Evolutionary conservation across 2,113 vertebrate species (phyloP).

Genomic region (Fregetta grallaria): DNA sequence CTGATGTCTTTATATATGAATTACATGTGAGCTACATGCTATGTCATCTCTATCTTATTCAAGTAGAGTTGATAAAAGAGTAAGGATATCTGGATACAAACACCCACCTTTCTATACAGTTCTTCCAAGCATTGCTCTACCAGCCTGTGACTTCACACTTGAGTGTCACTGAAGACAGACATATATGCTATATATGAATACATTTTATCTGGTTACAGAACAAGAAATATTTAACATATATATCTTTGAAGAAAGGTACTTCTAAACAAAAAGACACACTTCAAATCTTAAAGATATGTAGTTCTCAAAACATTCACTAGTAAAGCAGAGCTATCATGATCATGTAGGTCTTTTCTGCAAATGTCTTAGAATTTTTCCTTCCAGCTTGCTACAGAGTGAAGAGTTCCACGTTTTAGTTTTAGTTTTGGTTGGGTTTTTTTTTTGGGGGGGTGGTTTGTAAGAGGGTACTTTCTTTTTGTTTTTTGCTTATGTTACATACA

Average conservation of each 20-base stretch:
- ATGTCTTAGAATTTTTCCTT: neutral
- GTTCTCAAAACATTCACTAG: neutral
- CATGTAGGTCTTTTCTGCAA: neutral
- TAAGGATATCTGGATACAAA: neutral
- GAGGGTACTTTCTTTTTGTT: no score
- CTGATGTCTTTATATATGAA: neutral
- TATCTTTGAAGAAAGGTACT: neutral
- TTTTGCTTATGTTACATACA: neutral
- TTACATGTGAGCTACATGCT: neutral
- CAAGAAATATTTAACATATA: neutral
- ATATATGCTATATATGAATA: neutral
- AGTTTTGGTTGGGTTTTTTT: neutral
- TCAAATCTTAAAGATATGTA: neutral
- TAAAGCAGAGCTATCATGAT: neutral
- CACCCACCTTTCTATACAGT: neutral
- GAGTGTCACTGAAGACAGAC: neutral
- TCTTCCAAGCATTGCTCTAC: neutral
- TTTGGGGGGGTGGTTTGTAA: neutral
- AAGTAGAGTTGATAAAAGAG: neutral
- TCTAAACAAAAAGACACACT: neutral
- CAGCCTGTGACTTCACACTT: neutral
- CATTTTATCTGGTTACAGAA: neutral
- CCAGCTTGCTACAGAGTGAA: neutral
- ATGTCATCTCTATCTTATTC: neutral
- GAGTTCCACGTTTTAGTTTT: neutral